These are phyloP conservation scores for Dipodomys ordii DNA, from an alignment of 2,113 vertebrate species.

Conservation along the genomic window DNA sequence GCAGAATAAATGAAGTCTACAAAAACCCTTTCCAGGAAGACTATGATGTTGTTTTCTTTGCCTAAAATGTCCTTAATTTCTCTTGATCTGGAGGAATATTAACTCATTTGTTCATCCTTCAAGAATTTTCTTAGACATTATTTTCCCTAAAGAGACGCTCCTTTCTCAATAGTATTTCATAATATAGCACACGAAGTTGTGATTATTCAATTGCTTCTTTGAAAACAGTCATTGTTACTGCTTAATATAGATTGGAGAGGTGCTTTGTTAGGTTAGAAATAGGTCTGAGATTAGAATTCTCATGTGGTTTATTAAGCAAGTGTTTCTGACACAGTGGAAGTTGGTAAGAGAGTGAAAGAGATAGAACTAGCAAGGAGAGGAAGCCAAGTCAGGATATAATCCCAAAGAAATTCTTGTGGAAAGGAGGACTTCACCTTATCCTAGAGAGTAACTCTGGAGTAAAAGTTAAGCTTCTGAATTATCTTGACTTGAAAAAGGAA, in stretches of 20 bases:
- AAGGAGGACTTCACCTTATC: background rate
- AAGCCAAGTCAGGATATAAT: conserved; percentile 30
- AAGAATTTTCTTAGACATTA: conserved; percentile 56
- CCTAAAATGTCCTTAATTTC: conserved; percentile 39
- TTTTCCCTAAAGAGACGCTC: background rate
- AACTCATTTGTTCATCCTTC: background rate
- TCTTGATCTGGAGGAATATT: conserved; percentile 23
- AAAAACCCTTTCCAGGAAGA: conserved; percentile 41
- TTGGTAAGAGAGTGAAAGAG: background rate
- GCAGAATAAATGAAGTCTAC: conserved; percentile 37
- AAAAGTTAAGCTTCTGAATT: conserved; percentile 1
- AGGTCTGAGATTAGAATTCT: background rate
- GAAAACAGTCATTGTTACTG: background rate
- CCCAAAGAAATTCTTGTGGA: conserved; percentile 11
- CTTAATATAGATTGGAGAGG: background rate
- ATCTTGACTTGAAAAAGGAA: conserved; percentile 31
- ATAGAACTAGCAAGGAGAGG: background rate
- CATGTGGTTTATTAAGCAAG: conserved; percentile 46
- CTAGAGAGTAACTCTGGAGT: background rate
- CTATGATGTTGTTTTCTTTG: conserved; percentile 4
- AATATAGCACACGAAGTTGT: conserved; percentile 18
- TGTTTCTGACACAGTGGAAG: background rate
- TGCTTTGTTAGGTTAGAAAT: conserved; percentile 47
- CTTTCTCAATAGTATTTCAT: conserved; percentile 43
- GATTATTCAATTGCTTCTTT: conserved; percentile 28